These are phyloP conservation scores for Amphiprion ocellaris DNA, from an alignment of 2,113 vertebrate species.

Conservation along the genomic window DNA sequence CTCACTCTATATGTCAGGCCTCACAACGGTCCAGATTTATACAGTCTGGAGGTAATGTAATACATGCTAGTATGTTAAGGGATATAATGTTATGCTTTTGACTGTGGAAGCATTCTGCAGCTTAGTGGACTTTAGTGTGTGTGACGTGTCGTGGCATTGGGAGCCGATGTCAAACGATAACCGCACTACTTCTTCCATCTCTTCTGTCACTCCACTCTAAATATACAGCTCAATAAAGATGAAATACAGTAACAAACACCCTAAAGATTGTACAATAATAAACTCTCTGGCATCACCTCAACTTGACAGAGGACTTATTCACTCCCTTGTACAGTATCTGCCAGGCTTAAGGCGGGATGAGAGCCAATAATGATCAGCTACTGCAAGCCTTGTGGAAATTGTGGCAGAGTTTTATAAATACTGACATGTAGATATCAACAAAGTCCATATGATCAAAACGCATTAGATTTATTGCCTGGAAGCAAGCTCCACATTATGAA, in stretches of 20 bases:
- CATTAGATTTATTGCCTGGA: conserved; percentile 68
- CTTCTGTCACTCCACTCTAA: conserved; percentile 29
- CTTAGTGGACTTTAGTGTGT: conserved; percentile 9
- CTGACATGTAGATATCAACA: conserved; percentile 63
- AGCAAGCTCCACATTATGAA: conserved; percentile 75
- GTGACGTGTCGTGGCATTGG: conserved; percentile 22
- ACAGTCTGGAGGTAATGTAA: conserved; percentile 16
- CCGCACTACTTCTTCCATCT: not conserved
- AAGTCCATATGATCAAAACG: conserved; percentile 70
- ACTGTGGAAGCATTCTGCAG: not conserved
- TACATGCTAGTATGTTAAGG: conserved; percentile 2
- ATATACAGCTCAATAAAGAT: conserved; percentile 52
- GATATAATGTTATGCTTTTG: conserved; percentile 4
- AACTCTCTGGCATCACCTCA: conserved; percentile 33
- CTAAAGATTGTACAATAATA: conserved; percentile 27
- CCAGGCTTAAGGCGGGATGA: conserved; percentile 28
- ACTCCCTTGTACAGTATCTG: conserved; percentile 22
- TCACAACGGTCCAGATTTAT: conserved; percentile 13
- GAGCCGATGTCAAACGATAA: conserved; percentile 44
- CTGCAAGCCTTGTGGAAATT: conserved; percentile 46
- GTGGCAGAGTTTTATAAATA: conserved; percentile 51
- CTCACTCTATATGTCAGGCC: conserved; percentile 37
- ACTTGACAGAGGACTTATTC: conserved; percentile 28
- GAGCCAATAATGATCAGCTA: conserved; percentile 54
- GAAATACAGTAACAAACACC: conserved; percentile 28